Evolutionary conservation across 2,113 vertebrate species (phyloP).

Genomic region (Xiphophorus maculatus): DNA sequence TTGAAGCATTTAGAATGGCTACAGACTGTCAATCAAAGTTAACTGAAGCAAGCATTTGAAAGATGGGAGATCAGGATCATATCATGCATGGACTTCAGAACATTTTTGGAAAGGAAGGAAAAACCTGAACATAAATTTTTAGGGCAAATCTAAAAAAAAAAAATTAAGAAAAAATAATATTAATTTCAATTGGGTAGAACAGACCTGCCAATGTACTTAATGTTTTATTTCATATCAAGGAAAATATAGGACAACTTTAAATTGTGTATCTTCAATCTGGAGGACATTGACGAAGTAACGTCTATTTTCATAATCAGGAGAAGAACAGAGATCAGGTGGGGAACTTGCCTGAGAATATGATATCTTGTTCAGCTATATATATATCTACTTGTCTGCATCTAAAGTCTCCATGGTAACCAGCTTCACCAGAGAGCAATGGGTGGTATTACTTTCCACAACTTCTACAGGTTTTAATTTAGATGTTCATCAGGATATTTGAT

Average conservation of each 20-base stretch:
- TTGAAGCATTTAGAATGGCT: background rate
- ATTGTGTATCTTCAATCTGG: background rate
- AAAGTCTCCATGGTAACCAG: background rate
- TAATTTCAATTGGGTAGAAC: background rate
- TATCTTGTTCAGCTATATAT: no score
- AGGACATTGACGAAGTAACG: background rate
- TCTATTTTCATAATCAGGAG: background rate
- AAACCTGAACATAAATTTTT: background rate
- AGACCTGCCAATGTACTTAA: background rate
- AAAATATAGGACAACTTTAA: background rate
- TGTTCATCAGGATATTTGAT: no score
- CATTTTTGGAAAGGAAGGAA: background rate
- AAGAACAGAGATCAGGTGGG: background rate
- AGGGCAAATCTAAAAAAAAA: no score
- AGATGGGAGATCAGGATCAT: background rate
- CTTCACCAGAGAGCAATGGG: background rate
- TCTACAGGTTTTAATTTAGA: no score
- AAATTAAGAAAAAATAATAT: no score
- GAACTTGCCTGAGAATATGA: no score
- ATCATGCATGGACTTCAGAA: background rate
- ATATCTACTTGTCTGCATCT: background rate
- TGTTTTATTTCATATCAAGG: background rate
- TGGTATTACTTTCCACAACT: background rate
- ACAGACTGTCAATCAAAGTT: background rate
- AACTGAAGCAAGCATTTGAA: background rate